Conservation (phyloP, 1,140 invertebrate genomes). For the Vanessa tameamea region DNA sequence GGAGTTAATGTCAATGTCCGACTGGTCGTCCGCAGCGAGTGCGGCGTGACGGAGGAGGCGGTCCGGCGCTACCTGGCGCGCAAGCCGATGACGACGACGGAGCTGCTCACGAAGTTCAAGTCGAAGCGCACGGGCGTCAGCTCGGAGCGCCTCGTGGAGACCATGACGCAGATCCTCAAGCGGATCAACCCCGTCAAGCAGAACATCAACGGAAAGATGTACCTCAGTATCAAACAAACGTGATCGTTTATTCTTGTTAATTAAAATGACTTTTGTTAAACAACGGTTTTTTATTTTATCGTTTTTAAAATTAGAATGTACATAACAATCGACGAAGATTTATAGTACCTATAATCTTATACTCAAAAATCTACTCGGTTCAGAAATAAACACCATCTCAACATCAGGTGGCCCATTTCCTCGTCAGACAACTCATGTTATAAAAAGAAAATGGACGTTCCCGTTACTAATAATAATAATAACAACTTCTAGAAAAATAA, state of each 20-base stretch:
- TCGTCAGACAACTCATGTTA: too few species aligned
- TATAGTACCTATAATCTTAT: too few species aligned
- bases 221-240: conserved; percentile 89
- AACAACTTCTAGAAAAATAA: too few species aligned
- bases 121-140: conserved; percentile 95
- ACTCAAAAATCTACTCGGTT: too few species aligned
- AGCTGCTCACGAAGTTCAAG: conserved; percentile 96
- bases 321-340: too few species aligned
- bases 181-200: conserved; percentile 96
- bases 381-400: too few species aligned
- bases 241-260: conserved; percentile 39
- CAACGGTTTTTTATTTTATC: not conserved
- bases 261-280: conserved; percentile 16
- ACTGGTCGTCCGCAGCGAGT: conserved; percentile 82
- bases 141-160: conserved; percentile 93
- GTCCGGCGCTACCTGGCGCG: conserved; percentile 95
- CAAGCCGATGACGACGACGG: conserved; percentile 98
- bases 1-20: too few species aligned
- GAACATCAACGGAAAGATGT: conserved; percentile 96
- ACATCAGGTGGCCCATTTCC: too few species aligned
- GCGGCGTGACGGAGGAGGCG: conserved; percentile 96
- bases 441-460: too few species aligned
- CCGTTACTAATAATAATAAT: too few species aligned
- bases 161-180: conserved; percentile 97
- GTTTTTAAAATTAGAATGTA: not conserved